A percentile compares a stretch with the other conserved stretches of the same genome.
Conservation (phyloP, 1,140 invertebrate genomes). For the Eriosoma lanigerum region DNA sequence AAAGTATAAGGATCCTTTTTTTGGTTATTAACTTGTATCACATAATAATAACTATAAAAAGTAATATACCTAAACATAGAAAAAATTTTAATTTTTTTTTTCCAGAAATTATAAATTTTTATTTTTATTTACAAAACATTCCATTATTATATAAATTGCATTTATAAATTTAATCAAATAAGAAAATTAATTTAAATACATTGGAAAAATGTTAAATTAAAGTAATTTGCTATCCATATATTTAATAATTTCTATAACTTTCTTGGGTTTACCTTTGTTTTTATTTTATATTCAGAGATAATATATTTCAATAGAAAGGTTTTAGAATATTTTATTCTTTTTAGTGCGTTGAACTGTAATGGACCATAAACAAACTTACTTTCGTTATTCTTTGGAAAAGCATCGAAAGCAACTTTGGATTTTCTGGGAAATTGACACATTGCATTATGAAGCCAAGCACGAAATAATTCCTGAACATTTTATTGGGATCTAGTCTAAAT, state of each 20-base stretch:
- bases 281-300: background rate
- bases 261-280: background rate
- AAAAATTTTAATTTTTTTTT: too few relatives aligned
- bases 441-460: background rate
- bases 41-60: too few relatives aligned
- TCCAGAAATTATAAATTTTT: too few relatives aligned
- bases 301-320: slow-evolving; percentile 13
- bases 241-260: background rate
- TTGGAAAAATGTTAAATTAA: too few relatives aligned
- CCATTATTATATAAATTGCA: too few relatives aligned
- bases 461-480: background rate
- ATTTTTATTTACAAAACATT: too few relatives aligned
- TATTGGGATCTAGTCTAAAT: background rate
- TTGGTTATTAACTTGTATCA: too few relatives aligned
- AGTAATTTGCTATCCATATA: too few relatives aligned
- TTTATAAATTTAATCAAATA: too few relatives aligned
- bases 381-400: background rate
- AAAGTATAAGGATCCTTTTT: too few relatives aligned
- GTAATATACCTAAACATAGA: too few relatives aligned
- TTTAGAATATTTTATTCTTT: slow-evolving; percentile 8
- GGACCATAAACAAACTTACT: slow-evolving; percentile 31
- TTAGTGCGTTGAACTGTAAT: slow-evolving; percentile 3
- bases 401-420: background rate
- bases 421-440: background rate
- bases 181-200: too few relatives aligned